Evolutionary conservation across 1,140 invertebrate genomes (phyloP).

Genomic region (Pseudomyrmex gracilis): DNA sequence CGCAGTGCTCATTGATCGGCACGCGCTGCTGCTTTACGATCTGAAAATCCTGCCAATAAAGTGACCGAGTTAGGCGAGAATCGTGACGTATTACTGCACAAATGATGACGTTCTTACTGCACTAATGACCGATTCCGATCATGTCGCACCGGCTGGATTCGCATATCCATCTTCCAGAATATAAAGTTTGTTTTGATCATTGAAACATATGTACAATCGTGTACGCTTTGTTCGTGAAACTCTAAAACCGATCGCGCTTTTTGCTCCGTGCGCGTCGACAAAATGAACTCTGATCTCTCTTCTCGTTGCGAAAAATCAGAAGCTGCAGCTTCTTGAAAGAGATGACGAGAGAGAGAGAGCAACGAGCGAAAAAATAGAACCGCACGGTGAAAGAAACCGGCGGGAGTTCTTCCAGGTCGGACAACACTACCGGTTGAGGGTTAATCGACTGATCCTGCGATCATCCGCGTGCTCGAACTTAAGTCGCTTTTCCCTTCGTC

Average conservation of each 20-base stretch:
- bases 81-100: slow-evolving; percentile 39
- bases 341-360: neutral
- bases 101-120: slow-evolving; percentile 1
- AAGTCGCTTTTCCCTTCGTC: slow-evolving; percentile 33
- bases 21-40: slow-evolving; percentile 53
- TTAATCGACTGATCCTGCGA: slow-evolving; percentile 52
- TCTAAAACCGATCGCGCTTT: no score
- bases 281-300: no score
- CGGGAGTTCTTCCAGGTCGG: neutral
- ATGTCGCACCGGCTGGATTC: no score
- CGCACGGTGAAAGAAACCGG: neutral
- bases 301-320: no score
- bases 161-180: no score
- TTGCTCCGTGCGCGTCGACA: no score
- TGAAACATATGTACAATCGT: no score
- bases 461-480: slow-evolving; percentile 20
- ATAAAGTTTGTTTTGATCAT: no score
- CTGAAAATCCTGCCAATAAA: slow-evolving; percentile 55
- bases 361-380: neutral
- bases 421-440: slow-evolving; percentile 9
- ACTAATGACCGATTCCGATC: no score
- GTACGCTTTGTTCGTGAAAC: no score
- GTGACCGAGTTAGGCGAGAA: slow-evolving; percentile 50
- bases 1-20: slow-evolving; percentile 53
- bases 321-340: no score